phyloP scores from a whole-genome alignment of 1,140 invertebrate genomes.

The Plectrocnemia conspersa region DNA sequence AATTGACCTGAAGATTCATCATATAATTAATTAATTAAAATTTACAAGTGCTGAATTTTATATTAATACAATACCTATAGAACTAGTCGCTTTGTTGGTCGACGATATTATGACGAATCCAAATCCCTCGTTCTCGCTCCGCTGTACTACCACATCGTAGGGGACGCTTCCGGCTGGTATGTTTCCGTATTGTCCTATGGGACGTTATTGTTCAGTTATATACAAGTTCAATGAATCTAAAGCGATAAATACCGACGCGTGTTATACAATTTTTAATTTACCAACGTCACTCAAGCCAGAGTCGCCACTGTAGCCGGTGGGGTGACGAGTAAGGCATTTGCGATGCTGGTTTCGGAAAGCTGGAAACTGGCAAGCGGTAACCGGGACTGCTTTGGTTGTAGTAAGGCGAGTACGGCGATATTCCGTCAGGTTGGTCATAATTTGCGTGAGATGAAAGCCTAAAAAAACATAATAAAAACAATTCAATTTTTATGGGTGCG shows the following conservation, averaged over 20 bases:
- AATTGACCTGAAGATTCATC: conserved; percentile 65
- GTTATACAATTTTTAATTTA: conserved; percentile 3
- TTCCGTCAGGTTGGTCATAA: conserved; percentile 26
- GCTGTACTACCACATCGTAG: conserved; percentile 83
- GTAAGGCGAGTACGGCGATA: conserved; percentile 25
- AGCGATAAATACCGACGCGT: background rate
- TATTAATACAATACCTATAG: conserved; percentile 67
- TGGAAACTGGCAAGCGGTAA: conserved; percentile 19
- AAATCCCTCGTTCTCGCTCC: conserved; percentile 93
- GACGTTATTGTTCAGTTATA: background rate
- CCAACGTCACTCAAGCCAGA: conserved; percentile 13
- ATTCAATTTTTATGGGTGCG: too few species aligned
- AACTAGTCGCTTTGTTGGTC: conserved; percentile 75
- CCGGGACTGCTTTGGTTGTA: conserved; percentile 29
- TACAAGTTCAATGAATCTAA: background rate
- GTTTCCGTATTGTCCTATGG: conserved; percentile 36
- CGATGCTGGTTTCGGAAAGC: conserved; percentile 16
- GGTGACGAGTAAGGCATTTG: conserved; percentile 17
- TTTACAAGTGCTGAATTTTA: background rate
- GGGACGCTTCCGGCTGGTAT: conserved; percentile 40
- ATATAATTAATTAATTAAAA: conserved; percentile 1
- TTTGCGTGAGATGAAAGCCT: conserved; percentile 25
- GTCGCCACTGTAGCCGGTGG: conserved; percentile 21
- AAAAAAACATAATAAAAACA: conserved; percentile 10
- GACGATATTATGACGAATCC: conserved; percentile 99